These are phyloP conservation scores for Anoplius nigerrimus DNA, from an alignment of 2,888 invertebrate species.

Conservation along the genomic window DNA sequence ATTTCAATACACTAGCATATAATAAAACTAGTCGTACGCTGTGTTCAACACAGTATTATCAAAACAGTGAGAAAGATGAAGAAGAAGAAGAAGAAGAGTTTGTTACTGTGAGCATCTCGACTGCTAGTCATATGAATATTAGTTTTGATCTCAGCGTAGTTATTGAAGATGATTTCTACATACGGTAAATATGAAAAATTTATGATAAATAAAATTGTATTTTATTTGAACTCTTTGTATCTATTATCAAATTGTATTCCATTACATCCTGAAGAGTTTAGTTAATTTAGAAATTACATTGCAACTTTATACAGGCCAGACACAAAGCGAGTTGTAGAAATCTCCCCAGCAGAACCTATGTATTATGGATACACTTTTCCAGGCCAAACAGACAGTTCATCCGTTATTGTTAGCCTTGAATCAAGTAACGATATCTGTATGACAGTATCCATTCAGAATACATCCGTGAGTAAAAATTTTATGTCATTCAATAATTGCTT, in stretches of 20 bases:
- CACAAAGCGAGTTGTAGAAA: conserved; percentile 51
- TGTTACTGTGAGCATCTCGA: conserved; percentile 81
- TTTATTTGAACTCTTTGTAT: background rate
- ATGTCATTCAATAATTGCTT: conserved; percentile 7
- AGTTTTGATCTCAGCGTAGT: conserved; percentile 79
- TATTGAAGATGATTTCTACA: conserved; percentile 78
- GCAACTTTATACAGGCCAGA: conserved; percentile 53
- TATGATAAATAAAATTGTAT: background rate
- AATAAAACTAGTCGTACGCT: conserved; percentile 77
- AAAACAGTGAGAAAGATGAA: conserved; percentile 43
- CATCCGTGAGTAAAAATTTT: conserved; percentile 77
- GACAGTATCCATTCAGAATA: conserved; percentile 87
- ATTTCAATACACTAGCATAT: conserved; percentile 53
- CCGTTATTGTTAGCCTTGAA: conserved; percentile 80
- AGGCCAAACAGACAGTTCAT: conserved; percentile 71
- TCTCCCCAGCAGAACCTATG: conserved; percentile 79
- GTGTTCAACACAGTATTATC: conserved; percentile 79
- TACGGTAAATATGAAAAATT: conserved; percentile 70
- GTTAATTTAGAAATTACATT: too few species aligned
- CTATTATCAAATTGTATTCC: too few species aligned
- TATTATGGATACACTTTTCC: conserved; percentile 80
- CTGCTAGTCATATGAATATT: conserved; percentile 79
- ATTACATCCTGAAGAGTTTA: too few species aligned
- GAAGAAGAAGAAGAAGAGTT: conserved; percentile 76
- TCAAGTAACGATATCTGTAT: conserved; percentile 84